These are phyloP conservation scores for Anagyrus pseudococci DNA, from an alignment of 2,888 invertebrate genomes.

Conservation along the genomic window DNA sequence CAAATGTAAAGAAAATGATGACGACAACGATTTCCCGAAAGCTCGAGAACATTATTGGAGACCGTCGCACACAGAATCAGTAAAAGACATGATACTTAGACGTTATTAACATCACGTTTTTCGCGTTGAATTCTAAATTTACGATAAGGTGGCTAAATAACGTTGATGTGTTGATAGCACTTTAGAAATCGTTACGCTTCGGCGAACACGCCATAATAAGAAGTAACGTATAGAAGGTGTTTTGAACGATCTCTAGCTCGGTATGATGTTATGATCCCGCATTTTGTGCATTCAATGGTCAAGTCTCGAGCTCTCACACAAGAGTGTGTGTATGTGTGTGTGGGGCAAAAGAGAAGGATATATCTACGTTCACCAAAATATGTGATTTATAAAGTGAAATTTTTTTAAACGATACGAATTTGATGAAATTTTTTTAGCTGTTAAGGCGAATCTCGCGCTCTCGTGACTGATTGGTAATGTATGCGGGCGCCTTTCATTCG, in stretches of 20 bases:
- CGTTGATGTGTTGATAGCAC: background rate
- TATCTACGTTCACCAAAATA: constrained; percentile 19
- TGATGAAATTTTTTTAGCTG: constrained; percentile 30
- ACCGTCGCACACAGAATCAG: constrained; percentile 60
- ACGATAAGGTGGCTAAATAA: background rate
- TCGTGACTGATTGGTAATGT: constrained; percentile 15
- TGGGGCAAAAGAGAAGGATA: background rate
- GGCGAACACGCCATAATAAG: constrained; percentile 5
- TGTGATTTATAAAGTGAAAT: constrained; percentile 33
- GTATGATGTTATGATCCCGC: constrained; percentile 7
- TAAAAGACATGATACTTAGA: constrained; percentile 43
- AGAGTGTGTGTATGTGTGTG: background rate
- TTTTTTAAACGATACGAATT: constrained; percentile 27
- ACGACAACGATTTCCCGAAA: constrained; percentile 52
- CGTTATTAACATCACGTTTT: background rate
- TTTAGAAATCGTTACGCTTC: background rate
- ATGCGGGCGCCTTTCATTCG: constrained; percentile 21
- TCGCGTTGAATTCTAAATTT: background rate
- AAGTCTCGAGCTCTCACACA: background rate
- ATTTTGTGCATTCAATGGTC: constrained; percentile 2
- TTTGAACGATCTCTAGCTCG: constrained; percentile 27
- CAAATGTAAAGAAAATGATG: constrained; percentile 49
- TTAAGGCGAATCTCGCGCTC: constrained; percentile 34
- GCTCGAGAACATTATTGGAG: constrained; percentile 62
- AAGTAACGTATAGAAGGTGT: constrained; percentile 7